These are phyloP conservation scores for Gopherus evgoodei DNA, from an alignment of 2,113 vertebrate genomes.

Conservation along the genomic window DNA sequence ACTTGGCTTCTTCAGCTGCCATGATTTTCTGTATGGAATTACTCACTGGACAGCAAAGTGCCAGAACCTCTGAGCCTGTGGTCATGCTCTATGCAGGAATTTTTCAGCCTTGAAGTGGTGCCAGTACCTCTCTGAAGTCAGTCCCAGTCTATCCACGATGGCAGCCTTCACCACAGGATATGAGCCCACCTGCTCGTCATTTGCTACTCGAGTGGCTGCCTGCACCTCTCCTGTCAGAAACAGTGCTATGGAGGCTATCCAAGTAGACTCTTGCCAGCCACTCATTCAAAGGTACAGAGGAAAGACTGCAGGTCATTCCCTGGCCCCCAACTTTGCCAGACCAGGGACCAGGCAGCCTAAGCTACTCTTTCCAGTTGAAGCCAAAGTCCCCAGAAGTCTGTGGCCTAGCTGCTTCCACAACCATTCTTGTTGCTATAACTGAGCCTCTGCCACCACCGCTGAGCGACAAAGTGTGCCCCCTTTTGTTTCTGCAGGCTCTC, in stretches of 20 bases:
- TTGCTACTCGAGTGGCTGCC: neutral
- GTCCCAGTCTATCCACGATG: neutral
- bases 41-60: neutral
- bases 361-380: neutral
- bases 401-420: neutral
- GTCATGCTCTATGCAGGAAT: neutral
- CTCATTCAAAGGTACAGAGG: neutral
- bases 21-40: neutral
- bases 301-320: neutral
- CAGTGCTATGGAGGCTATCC: neutral
- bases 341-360: neutral
- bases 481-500: neutral
- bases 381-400: neutral
- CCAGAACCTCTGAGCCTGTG: neutral
- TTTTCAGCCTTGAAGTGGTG: neutral
- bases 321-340: neutral
- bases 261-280: neutral
- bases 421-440: neutral
- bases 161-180: neutral
- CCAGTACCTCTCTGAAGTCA: no score
- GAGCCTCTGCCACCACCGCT: neutral
- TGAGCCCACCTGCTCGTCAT: neutral
- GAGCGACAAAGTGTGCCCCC: neutral
- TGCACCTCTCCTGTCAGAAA: neutral
- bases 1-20: neutral